A percentile compares a stretch with the other conserved stretches of the same genome.
Conservation (phyloP, 2,797 vertebrate species). For the Tangara arthus region DNA sequence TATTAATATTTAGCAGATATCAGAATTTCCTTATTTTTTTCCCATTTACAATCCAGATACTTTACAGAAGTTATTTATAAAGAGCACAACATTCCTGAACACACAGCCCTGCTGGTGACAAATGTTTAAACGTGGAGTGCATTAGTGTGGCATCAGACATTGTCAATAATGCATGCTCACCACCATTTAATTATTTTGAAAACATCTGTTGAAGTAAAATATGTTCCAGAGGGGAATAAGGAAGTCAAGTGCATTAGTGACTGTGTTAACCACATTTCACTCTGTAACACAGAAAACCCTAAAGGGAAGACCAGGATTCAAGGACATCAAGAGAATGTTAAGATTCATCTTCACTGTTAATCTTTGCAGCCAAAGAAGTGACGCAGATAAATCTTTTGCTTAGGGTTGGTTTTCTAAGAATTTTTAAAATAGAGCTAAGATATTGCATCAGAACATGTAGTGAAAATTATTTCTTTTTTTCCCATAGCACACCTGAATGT, state of each 20-base stretch:
- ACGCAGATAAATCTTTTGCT: neutral
- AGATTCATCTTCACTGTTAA: neutral
- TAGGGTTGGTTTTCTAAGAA: neutral
- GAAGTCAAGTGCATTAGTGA: slow-evolving; percentile 58
- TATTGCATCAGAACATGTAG: neutral
- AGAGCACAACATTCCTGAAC: slow-evolving; percentile 57
- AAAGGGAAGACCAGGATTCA: slow-evolving; percentile 5
- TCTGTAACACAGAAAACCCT: slow-evolving; percentile 12
- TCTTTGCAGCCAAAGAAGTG: neutral
- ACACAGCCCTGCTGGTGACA: slow-evolving; percentile 53
- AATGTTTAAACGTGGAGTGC: slow-evolving; percentile 57
- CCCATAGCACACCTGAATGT: neutral
- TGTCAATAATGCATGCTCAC: slow-evolving; percentile 74
- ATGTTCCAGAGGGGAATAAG: slow-evolving; percentile 65
- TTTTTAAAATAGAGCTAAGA: neutral
- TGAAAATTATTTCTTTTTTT: neutral
- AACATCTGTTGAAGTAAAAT: slow-evolving; percentile 77
- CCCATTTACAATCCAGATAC: neutral
- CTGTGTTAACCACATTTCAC: slow-evolving; percentile 46
- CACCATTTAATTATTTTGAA: slow-evolving; percentile 76
- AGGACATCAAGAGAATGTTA: neutral
- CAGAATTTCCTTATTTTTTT: neutral
- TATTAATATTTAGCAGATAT: slow-evolving; percentile 49
- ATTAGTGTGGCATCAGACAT: slow-evolving; percentile 67
- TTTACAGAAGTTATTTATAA: slow-evolving; percentile 62